Percentiles rank a stretch among this genome's conserved stretches.
These are phyloP conservation scores for Halesus radiatus DNA, from an alignment of 1,140 invertebrate species.

Conservation along the genomic window DNA sequence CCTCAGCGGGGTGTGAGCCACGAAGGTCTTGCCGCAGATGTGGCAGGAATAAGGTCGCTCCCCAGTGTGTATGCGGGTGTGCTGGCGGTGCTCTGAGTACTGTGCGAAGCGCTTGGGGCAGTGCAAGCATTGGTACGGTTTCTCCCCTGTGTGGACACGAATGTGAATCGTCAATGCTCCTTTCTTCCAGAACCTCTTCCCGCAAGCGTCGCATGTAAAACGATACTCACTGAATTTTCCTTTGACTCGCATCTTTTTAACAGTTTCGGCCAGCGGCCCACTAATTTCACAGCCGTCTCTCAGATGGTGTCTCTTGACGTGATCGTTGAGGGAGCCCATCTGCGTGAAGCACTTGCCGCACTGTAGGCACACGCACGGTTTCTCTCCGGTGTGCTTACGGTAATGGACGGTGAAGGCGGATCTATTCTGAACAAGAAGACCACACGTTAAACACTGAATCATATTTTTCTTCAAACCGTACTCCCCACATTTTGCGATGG, in stretches of 20 bases:
- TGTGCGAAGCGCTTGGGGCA: slow-evolving; percentile 58
- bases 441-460: slow-evolving; percentile 30
- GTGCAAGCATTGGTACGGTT: slow-evolving; percentile 43
- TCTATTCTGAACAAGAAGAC: slow-evolving; percentile 25
- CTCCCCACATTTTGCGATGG: slow-evolving; percentile 8
- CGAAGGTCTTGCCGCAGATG: slow-evolving; percentile 76
- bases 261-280: slow-evolving; percentile 15
- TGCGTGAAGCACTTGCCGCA: slow-evolving; percentile 52
- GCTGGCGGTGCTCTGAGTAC: slow-evolving; percentile 2
- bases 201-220: slow-evolving; percentile 51
- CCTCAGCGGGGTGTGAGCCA: slow-evolving; percentile 24
- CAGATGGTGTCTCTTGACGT: slow-evolving; percentile 30
- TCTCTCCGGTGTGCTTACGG: slow-evolving; percentile 51
- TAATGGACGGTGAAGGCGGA: slow-evolving; percentile 43
- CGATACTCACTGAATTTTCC: slow-evolving; percentile 17
- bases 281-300: neutral
- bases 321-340: slow-evolving; percentile 36
- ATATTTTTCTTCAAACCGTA: slow-evolving; percentile 34
- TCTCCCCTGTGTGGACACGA: slow-evolving; percentile 46
- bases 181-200: slow-evolving; percentile 42
- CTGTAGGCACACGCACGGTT: slow-evolving; percentile 49
- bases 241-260: slow-evolving; percentile 32
- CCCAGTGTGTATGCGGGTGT: slow-evolving; percentile 78
- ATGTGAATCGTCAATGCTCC: slow-evolving; percentile 42
- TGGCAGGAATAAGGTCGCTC: slow-evolving; percentile 83